These are phyloP conservation scores for Ptilonorhynchus violaceus DNA, from an alignment of 2,113 vertebrate genomes.

Conservation along the genomic window DNA sequence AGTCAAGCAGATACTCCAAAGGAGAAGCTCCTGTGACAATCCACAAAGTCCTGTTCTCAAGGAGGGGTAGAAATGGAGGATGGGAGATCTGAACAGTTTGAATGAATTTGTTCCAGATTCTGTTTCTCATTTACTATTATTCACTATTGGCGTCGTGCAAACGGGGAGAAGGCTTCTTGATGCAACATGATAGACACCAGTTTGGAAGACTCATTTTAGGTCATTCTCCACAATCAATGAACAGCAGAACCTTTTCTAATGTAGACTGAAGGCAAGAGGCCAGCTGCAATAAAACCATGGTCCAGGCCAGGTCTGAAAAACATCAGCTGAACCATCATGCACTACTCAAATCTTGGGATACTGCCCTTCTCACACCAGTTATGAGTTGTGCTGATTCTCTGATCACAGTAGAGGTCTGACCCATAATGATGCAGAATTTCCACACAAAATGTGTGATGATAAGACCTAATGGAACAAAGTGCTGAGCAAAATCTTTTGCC, in stretches of 20 bases:
- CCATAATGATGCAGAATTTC: neutral
- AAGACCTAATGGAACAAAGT: neutral
- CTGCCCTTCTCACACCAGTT: neutral
- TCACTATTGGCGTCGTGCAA: neutral
- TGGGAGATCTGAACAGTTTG: neutral
- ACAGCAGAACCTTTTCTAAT: neutral
- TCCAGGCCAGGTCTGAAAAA: neutral
- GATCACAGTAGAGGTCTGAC: neutral
- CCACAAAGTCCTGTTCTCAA: neutral
- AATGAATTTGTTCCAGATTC: neutral
- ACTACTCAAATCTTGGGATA: neutral
- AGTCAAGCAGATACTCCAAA: neutral
- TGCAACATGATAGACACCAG: fast-evolving
- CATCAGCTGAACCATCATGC: neutral
- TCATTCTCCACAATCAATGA: neutral
- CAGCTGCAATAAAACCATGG: neutral
- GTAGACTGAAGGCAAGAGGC: neutral
- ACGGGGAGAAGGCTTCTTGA: neutral
- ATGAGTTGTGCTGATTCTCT: neutral
- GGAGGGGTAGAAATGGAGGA: neutral
- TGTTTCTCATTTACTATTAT: neutral
- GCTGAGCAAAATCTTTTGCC: neutral
- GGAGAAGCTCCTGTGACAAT: neutral
- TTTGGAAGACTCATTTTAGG: neutral
- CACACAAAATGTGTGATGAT: neutral